A percentile compares a stretch with the other conserved stretches of the same genome.
phyloP scores from a whole-genome alignment of 2,888 invertebrate species.

The Bellardia pandia region DNA sequence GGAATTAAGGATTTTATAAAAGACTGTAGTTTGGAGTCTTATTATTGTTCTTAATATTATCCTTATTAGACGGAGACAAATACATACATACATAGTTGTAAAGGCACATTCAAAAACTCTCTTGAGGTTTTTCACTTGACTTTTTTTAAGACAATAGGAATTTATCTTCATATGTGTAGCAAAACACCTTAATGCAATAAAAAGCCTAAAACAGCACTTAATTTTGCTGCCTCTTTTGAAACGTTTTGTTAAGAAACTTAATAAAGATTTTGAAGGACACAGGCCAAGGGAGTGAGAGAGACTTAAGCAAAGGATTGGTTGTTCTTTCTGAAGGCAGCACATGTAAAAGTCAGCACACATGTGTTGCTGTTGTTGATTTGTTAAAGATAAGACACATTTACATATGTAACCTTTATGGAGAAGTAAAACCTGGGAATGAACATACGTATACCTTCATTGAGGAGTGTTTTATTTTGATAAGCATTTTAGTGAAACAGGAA shows the following conservation, averaged over 20 bases:
- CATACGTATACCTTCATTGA: constrained; percentile 51
- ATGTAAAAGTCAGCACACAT: constrained; percentile 56
- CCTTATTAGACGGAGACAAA: constrained; percentile 44
- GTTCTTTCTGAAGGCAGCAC: constrained; percentile 22
- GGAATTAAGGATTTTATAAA: constrained; percentile 67
- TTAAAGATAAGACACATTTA: constrained; percentile 69
- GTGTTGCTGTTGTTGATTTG: constrained; percentile 70
- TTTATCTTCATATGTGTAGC: constrained; percentile 61
- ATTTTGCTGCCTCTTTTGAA: constrained; percentile 15
- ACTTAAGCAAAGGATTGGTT: constrained; percentile 37
- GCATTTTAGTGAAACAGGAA: not conserved
- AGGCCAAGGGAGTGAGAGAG: not conserved
- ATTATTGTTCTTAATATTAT: constrained; percentile 56
- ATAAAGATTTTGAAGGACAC: constrained; percentile 41
- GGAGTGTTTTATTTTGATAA: constrained; percentile 66
- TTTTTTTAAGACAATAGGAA: constrained; percentile 54
- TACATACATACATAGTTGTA: not conserved
- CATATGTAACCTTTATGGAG: constrained; percentile 48
- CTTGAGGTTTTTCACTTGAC: constrained; percentile 56
- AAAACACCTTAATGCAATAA: constrained; percentile 56
- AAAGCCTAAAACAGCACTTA: constrained; percentile 26
- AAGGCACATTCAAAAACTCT: constrained; percentile 12
- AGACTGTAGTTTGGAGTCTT: constrained; percentile 35
- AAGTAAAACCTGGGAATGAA: not conserved
- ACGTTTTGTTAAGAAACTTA: constrained; percentile 28